These are phyloP conservation scores for Australoheros facetus DNA, from an alignment of 2,797 vertebrate genomes.

Conservation along the genomic window DNA sequence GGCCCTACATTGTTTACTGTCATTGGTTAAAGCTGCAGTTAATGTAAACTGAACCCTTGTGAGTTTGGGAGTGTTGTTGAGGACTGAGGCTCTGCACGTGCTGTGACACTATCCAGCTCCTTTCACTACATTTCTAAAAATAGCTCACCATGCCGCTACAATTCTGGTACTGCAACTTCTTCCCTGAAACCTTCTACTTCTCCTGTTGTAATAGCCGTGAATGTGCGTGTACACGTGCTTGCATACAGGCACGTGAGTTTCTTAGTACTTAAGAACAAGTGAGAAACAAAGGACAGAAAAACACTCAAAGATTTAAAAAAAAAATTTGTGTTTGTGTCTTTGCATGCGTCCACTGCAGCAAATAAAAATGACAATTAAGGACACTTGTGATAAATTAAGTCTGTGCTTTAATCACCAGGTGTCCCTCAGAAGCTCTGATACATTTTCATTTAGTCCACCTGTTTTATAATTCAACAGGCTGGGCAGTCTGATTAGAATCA, in stretches of 20 bases:
- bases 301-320: not conserved
- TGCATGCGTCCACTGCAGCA: conserved; percentile 3
- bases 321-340: not conserved
- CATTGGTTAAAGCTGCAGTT: not conserved
- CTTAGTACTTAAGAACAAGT: not conserved
- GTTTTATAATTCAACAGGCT: conserved; percentile 68
- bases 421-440: conserved; percentile 53
- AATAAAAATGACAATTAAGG: not conserved
- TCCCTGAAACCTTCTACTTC: conserved; percentile 17
- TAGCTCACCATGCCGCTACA: conserved; percentile 45
- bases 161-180: conserved; percentile 34
- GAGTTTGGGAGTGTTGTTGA: conserved; percentile 26
- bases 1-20: conserved; percentile 6
- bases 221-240: not conserved
- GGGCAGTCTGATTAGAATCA: conserved; percentile 64
- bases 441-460: conserved; percentile 53
- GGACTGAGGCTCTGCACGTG: conserved; percentile 25
- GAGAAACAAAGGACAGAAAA: not conserved
- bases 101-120: conserved; percentile 39
- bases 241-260: not conserved
- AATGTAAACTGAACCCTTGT: conserved; percentile 11
- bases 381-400: conserved; percentile 33
- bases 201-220: not conserved
- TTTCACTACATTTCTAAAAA: conserved; percentile 53
- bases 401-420: conserved; percentile 58